A percentile compares a stretch with the other conserved stretches of the same genome.
Evolutionary conservation across 2,113 vertebrate genomes (phyloP).

Genomic region (Theropithecus gelada): DNA sequence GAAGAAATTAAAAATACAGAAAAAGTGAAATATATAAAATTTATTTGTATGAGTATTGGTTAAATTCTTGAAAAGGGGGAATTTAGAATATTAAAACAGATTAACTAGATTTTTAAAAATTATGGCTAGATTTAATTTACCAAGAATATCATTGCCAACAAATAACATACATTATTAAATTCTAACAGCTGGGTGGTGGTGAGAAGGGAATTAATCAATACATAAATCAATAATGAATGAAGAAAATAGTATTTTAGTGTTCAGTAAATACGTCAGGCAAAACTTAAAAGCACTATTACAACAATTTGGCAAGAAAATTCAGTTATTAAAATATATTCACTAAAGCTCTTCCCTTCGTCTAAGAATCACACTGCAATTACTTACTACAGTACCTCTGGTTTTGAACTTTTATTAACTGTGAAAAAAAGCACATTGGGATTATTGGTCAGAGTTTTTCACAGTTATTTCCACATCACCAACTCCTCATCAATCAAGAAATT

Average conservation of each 20-base stretch:
- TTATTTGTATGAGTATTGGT: background rate
- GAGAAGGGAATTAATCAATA: background rate
- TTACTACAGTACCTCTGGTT: background rate
- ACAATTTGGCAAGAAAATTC: background rate
- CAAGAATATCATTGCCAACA: background rate
- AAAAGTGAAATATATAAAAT: background rate
- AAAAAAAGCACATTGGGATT: constrained; percentile 33
- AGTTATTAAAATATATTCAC: background rate
- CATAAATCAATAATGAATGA: background rate
- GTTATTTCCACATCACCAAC: constrained; percentile 44
- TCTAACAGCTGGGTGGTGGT: background rate
- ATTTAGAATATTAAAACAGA: background rate
- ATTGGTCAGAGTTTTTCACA: background rate
- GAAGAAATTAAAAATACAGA: background rate
- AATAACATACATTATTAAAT: background rate
- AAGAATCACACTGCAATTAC: background rate
- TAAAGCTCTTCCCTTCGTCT: background rate
- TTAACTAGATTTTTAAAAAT: background rate
- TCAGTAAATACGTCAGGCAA: background rate
- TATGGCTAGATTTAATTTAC: background rate
- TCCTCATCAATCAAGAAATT: constrained; percentile 52
- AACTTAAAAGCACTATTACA: background rate
- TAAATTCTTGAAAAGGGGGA: background rate
- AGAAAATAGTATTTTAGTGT: background rate
- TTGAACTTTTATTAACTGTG: constrained; percentile 47